Conservation (phyloP, 2,888 invertebrate genomes). For the Alloscopus bannaensis region DNA sequence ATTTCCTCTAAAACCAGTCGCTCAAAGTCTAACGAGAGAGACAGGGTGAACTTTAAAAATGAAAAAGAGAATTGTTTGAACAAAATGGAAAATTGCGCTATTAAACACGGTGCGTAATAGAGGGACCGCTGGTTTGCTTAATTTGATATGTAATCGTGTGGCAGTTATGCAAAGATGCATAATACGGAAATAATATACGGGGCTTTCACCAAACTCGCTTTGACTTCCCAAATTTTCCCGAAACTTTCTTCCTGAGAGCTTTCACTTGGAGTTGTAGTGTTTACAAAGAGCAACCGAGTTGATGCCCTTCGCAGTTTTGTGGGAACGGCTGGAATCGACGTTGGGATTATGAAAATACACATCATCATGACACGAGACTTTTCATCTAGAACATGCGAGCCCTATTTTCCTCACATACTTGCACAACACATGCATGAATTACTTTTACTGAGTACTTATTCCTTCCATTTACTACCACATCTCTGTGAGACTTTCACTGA, state of each 20-base stretch:
- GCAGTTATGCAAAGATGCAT: background rate
- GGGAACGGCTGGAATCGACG: too few relatives aligned
- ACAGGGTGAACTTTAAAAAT: background rate
- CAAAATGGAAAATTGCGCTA: background rate
- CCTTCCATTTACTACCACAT: constrained; percentile 31
- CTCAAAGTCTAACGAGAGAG: background rate
- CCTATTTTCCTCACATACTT: too few relatives aligned
- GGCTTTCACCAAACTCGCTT: background rate
- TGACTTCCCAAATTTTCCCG: background rate
- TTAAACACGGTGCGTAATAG: constrained; percentile 1
- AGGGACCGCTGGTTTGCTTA: background rate
- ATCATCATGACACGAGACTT: too few relatives aligned
- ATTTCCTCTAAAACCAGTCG: background rate
- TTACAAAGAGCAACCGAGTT: background rate
- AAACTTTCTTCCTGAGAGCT: background rate
- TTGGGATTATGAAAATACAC: too few relatives aligned
- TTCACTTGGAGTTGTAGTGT: background rate
- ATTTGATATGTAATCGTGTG: constrained; percentile 6
- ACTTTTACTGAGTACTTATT: constrained; percentile 33
- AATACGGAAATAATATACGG: background rate
- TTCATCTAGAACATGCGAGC: too few relatives aligned
- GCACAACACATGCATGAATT: constrained; percentile 34
- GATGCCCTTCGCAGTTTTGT: too few relatives aligned
- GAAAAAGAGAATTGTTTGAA: background rate
- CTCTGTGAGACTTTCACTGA: constrained; percentile 14